phyloP scores from a whole-genome alignment of 2,797 vertebrate genomes.

The Novumbra hubbsi region DNA sequence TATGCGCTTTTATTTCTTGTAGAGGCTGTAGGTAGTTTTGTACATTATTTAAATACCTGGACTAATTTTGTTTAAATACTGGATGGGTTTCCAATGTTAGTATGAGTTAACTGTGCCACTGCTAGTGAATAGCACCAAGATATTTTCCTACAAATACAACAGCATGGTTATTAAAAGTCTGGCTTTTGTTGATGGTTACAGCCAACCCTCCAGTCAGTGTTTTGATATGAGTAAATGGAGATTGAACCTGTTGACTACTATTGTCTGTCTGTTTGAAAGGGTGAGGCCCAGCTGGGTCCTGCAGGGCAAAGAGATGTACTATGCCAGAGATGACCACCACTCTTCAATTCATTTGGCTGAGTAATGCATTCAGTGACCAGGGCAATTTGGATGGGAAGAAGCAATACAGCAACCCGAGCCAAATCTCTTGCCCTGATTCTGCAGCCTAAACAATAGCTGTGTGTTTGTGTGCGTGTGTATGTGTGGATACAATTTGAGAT shows the following conservation, averaged over 20 bases:
- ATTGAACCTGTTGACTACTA: not conserved
- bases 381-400: constrained; percentile 57
- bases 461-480: constrained; percentile 49
- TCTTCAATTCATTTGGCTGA: constrained; percentile 33
- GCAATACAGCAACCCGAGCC: constrained; percentile 51
- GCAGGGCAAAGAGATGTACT: not conserved
- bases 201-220: no score
- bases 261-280: not conserved
- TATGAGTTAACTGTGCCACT: no score
- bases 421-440: constrained; percentile 40
- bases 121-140: no score
- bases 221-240: not conserved
- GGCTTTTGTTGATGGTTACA: no score
- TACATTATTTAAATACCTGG: no score
- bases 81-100: no score
- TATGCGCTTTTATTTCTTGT: no score
- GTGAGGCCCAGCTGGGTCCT: not conserved
- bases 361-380: constrained; percentile 61
- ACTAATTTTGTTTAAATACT: no score
- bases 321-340: constrained; percentile 19
- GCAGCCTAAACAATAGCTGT: constrained; percentile 28
- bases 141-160: no score
- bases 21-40: no score
- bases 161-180: no score
- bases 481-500: no score